A percentile compares a stretch with the other conserved stretches of the same genome.
Conservation (phyloP, 2,888 invertebrate genomes). For the Byasa hedistus region DNA sequence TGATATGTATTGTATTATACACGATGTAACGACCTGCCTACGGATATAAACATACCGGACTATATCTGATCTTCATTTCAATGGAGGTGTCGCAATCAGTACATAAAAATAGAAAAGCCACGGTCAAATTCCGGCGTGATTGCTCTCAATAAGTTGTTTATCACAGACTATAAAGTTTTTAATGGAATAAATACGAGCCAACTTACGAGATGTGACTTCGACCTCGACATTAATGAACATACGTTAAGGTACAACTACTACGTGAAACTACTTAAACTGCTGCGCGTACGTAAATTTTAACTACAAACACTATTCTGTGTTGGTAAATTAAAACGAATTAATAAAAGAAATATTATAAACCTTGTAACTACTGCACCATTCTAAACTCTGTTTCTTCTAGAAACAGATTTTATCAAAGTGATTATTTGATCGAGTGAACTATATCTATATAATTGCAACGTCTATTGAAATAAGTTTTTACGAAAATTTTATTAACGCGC, state of each 20-base stretch:
- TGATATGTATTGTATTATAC: constrained; percentile 12
- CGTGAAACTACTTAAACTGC: constrained; percentile 1
- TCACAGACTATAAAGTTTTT: constrained; percentile 52
- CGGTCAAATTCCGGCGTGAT: constrained; percentile 69
- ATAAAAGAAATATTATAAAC: too few species aligned
- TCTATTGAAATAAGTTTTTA: not conserved
- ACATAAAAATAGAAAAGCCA: constrained; percentile 64
- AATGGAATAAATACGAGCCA: constrained; percentile 46
- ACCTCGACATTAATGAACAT: constrained; percentile 46
- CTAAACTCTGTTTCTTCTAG: too few species aligned
- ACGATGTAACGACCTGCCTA: constrained; percentile 7
- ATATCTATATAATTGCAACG: too few species aligned
- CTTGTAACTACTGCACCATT: too few species aligned
- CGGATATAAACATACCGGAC: constrained; percentile 36
- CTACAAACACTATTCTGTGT: too few species aligned
- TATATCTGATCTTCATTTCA: constrained; percentile 52
- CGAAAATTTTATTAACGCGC: not conserved
- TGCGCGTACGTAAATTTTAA: not conserved
- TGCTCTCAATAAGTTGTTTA: constrained; percentile 57
- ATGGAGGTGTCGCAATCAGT: constrained; percentile 55
- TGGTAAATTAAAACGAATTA: too few species aligned
- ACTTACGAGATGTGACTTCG: constrained; percentile 43
- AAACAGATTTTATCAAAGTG: too few species aligned
- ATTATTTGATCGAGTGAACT: too few species aligned
- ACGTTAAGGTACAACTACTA: constrained; percentile 21